Evolutionary conservation across 2,797 vertebrate genomes (phyloP).

Genomic region (Crotalus adamanteus): DNA sequence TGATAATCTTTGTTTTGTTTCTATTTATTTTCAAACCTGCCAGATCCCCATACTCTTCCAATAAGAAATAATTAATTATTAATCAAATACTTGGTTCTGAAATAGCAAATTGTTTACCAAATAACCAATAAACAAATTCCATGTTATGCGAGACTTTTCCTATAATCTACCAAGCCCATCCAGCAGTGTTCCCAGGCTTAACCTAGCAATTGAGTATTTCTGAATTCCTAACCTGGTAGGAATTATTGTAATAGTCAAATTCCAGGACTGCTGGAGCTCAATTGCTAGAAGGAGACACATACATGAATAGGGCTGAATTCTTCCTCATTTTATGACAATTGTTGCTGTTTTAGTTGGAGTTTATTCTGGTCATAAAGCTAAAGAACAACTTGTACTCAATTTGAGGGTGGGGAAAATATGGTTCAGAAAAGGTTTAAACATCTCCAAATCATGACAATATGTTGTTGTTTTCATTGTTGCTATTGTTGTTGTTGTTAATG

Average conservation of each 20-base stretch:
- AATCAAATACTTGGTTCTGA: neutral
- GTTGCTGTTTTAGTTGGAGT: neutral
- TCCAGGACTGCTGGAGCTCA: neutral
- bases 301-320: neutral
- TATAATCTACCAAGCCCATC: neutral
- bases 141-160: neutral
- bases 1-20: too few relatives aligned
- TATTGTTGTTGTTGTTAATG: neutral
- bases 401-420: neutral
- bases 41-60: too few relatives aligned
- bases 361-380: neutral
- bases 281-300: neutral
- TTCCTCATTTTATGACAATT: neutral
- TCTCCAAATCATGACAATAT: neutral
- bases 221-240: neutral
- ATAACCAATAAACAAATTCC: neutral
- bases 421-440: neutral
- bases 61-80: neutral
- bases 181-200: neutral
- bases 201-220: neutral
- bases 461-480: neutral
- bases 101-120: neutral
- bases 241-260: neutral
- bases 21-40: too few relatives aligned
- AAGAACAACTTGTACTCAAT: neutral